These are phyloP conservation scores for Tanypteryx hageni DNA, from an alignment of 2,888 invertebrate species.

Conservation along the genomic window DNA sequence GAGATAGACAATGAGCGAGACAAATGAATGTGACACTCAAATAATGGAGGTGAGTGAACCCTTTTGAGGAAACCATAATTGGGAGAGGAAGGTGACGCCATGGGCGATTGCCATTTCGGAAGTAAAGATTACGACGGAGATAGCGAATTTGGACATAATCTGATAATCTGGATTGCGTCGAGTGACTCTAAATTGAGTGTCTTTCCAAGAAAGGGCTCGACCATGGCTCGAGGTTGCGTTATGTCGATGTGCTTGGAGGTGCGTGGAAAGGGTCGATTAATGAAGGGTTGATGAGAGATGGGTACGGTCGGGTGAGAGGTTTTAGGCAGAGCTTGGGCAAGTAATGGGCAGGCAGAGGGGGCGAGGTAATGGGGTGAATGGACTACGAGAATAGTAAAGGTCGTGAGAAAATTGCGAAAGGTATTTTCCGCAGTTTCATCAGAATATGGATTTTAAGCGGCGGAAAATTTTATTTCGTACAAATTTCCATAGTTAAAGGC, in stretches of 20 bases:
- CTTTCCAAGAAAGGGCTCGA: background rate
- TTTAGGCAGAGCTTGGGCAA: background rate
- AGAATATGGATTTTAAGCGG: background rate
- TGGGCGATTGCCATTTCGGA: background rate
- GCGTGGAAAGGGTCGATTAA: background rate
- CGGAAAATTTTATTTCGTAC: background rate
- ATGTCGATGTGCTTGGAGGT: too few species aligned
- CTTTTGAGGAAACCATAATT: background rate
- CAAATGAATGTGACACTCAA: slow-evolving; percentile 14
- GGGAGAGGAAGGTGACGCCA: background rate
- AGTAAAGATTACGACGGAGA: background rate
- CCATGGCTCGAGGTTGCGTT: background rate
- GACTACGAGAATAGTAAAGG: background rate
- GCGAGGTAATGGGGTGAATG: slow-evolving; percentile 14
- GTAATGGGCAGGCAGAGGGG: background rate
- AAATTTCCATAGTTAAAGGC: too few species aligned
- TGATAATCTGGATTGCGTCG: background rate
- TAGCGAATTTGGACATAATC: background rate
- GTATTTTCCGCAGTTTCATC: background rate
- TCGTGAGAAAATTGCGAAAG: slow-evolving; percentile 21
- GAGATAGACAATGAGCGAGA: background rate
- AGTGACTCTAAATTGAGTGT: slow-evolving; percentile 4
- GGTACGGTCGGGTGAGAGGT: background rate
- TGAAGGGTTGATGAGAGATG: slow-evolving; percentile 5
- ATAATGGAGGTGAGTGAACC: slow-evolving; percentile 4